Evolutionary conservation across 92 coral and sea anemone species (phyloP).

Genomic region (Hydrozoanthus gracilis): DNA sequence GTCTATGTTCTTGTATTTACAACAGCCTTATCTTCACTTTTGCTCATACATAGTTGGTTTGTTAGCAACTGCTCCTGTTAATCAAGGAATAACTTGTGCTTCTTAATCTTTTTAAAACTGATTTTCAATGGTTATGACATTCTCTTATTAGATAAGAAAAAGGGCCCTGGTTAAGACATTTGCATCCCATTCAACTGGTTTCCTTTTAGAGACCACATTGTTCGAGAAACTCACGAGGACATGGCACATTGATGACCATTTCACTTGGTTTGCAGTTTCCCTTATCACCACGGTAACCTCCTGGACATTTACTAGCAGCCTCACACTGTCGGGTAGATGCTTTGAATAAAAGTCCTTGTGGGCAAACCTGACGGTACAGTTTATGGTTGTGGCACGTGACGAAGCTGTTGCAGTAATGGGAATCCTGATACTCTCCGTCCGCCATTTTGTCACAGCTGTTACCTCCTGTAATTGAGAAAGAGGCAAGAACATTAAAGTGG

Average conservation of each 20-base stretch:
- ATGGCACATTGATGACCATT: slow-evolving; percentile 24
- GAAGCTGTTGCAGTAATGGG: slow-evolving; percentile 31
- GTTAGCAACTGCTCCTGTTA: too few species aligned
- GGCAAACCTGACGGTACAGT: slow-evolving; percentile 31
- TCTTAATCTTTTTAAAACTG: too few species aligned
- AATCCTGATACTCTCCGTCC: slow-evolving; percentile 35
- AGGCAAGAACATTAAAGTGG: not conserved
- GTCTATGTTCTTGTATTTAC: too few species aligned
- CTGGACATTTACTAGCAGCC: not conserved
- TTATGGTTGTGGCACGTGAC: slow-evolving; percentile 11
- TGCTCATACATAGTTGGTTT: too few species aligned
- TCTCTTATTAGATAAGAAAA: not conserved
- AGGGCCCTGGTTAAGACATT: not conserved
- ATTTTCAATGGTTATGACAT: too few species aligned
- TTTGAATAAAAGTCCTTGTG: not conserved
- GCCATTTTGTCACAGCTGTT: slow-evolving; percentile 17
- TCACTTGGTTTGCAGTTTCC: slow-evolving; percentile 1
- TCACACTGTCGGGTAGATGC: slow-evolving; percentile 34
- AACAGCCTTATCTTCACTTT: too few species aligned
- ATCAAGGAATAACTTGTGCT: too few species aligned
- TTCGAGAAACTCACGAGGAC: slow-evolving; percentile 15
- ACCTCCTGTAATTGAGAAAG: not conserved
- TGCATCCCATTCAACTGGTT: not conserved
- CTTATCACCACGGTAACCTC: slow-evolving; percentile 10
- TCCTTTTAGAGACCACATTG: not conserved